These are phyloP conservation scores for Manis javanica DNA, from an alignment of 2,797 vertebrate genomes.

Conservation along the genomic window DNA sequence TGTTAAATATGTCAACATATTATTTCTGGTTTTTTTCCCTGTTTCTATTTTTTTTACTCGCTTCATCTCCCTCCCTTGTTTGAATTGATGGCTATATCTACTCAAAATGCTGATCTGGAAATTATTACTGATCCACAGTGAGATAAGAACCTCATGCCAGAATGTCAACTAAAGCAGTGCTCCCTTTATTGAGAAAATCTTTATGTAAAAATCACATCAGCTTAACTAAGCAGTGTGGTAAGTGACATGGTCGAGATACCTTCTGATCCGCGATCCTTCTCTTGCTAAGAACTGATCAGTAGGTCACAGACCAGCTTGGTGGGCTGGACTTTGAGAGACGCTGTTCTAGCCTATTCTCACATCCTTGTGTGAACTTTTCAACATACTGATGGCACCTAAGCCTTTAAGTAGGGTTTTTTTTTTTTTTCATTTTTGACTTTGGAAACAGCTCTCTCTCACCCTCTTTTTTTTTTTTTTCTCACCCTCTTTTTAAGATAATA, in stretches of 20 bases:
- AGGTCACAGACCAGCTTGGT: background rate
- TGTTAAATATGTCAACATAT: background rate
- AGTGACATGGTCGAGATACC: background rate
- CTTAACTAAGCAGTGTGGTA: background rate
- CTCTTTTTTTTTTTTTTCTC: background rate
- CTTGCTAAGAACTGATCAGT: background rate
- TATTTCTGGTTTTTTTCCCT: background rate
- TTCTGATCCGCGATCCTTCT: background rate
- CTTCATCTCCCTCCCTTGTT: background rate
- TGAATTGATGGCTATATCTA: background rate
- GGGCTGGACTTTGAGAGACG: background rate
- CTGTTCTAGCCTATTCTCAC: background rate
- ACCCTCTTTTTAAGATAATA: background rate
- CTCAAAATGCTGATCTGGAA: background rate
- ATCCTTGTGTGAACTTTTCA: background rate
- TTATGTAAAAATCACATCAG: background rate
- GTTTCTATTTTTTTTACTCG: background rate
- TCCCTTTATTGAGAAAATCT: background rate
- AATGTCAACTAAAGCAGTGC: background rate
- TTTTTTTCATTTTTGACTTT: constrained; percentile 1
- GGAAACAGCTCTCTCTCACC: background rate
- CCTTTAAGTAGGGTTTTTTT: background rate
- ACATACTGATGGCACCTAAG: background rate
- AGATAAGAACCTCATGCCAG: background rate
- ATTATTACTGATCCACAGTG: background rate